Evolutionary conservation across 2,113 vertebrate genomes (phyloP), one percentile per base, ranked within the genome.

Genomic region (Prionailurus viverrinus): DNA sequence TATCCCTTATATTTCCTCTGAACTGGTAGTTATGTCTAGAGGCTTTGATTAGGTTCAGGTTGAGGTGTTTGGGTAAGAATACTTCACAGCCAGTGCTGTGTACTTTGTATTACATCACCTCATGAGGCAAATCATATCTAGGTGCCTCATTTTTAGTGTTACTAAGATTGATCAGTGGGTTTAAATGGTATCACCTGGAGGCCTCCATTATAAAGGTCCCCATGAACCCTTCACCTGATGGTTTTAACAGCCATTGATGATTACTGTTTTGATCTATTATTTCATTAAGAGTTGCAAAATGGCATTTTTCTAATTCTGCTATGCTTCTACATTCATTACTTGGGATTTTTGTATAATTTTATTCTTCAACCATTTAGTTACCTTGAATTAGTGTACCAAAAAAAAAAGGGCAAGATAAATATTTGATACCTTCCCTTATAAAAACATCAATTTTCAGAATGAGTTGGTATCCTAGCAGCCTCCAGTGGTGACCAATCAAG

Each of bases 401-500:
- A 87, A 69, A 66, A 61, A 9, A 36, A 36, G 66, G 45, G 45
- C 74, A 97, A 58, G 55, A 80, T 94, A 96, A 93, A 92, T 91
- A 27, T 95, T 96, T 87, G 80, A 61, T 91, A 80, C 31, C 48
- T 80, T 96, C 89, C 39, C 90, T 97, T 93, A 53, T 90, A 81
- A 91, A 95, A 94, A 79, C 71, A 95, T 86, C 74, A 58, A 19
- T 94, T 97, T 96, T 86, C 95, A 96, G 51, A 97, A 94, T 96
- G 61, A 92, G 51, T 90, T 87, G 51, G 84, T 97, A 97, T 92
- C 94, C 79, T 97, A 96, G 96, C 94, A 97, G 94, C 95, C 48
- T 92, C 83, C 33, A 58, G 9, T 82, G 45, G 53, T 96, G 74
- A 89, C 85, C 45, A 82, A 86, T 92, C 84, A 82, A 87, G 33